phyloP scores from a whole-genome alignment of 2,888 invertebrate genomes.

The Heliconius ethilla region DNA sequence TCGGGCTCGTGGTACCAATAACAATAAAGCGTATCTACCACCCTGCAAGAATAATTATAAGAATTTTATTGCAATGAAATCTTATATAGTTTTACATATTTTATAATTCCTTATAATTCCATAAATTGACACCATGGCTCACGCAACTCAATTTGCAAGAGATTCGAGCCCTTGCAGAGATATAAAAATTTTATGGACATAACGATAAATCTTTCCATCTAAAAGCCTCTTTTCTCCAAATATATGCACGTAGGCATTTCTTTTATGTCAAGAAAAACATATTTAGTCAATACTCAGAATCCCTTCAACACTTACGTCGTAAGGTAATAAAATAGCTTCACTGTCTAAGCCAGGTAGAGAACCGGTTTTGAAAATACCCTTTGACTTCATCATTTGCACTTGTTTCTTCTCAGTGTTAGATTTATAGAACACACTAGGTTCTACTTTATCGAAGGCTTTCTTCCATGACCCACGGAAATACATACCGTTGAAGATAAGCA shows the following conservation, averaged over 20 bases:
- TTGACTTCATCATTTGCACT: slow-evolving; percentile 86
- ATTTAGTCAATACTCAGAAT: neutral
- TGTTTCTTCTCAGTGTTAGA: slow-evolving; percentile 83
- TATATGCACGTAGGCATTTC: too few species aligned
- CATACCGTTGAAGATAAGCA: slow-evolving; percentile 88
- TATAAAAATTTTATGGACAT: too few species aligned
- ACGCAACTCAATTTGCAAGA: too few species aligned
- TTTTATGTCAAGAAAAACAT: neutral
- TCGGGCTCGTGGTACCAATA: slow-evolving; percentile 81
- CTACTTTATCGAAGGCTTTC: slow-evolving; percentile 82
- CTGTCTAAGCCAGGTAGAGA: slow-evolving; percentile 84
- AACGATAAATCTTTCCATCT: too few species aligned
- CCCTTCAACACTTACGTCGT: slow-evolving; percentile 81
- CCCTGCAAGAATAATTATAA: slow-evolving; percentile 67
- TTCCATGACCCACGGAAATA: slow-evolving; percentile 91
- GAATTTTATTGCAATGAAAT: neutral
- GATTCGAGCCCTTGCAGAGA: too few species aligned
- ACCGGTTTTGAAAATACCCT: slow-evolving; percentile 83
- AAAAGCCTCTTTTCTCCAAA: too few species aligned
- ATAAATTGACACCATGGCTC: neutral
- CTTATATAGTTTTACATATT: neutral
- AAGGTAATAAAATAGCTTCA: slow-evolving; percentile 87
- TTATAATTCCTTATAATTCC: neutral
- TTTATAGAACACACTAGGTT: slow-evolving; percentile 84
- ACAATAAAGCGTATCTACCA: slow-evolving; percentile 80